These are phyloP conservation scores for Tenualosa ilisha DNA, from an alignment of 2,797 vertebrate species.

Conservation along the genomic window DNA sequence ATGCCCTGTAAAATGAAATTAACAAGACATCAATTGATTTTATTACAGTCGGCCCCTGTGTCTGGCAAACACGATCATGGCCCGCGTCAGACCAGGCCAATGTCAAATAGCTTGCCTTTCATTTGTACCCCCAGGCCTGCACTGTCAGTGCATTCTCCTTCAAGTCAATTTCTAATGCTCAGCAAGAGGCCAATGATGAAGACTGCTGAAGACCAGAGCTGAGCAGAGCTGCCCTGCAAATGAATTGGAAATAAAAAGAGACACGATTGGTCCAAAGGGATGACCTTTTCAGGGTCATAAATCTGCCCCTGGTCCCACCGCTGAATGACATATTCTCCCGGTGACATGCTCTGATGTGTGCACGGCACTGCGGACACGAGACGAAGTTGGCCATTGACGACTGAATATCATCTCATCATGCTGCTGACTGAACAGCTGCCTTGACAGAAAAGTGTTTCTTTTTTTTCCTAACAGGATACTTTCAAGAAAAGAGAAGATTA, in stretches of 20 bases:
- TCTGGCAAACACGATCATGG: slow-evolving; percentile 4
- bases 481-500: neutral
- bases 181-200: neutral
- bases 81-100: neutral
- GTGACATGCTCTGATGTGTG: neutral
- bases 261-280: neutral
- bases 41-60: neutral
- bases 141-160: neutral
- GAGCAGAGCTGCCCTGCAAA: neutral
- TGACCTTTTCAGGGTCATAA: slow-evolving; percentile 13
- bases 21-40: slow-evolving; percentile 2
- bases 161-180: neutral
- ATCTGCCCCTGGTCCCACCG: neutral
- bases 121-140: neutral
- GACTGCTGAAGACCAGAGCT: too few relatives aligned
- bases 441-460: neutral
- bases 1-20: slow-evolving; percentile 2
- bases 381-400: neutral
- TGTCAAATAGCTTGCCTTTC: slow-evolving; percentile 4
- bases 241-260: slow-evolving; percentile 1
- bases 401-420: neutral
- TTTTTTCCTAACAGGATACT: neutral
- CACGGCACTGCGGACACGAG: neutral
- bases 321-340: neutral
- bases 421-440: neutral